Evolutionary conservation across 2,888 invertebrate species (phyloP), one percentile per base, ranked within the genome.

Genomic region (Netelia virgata): DNA sequence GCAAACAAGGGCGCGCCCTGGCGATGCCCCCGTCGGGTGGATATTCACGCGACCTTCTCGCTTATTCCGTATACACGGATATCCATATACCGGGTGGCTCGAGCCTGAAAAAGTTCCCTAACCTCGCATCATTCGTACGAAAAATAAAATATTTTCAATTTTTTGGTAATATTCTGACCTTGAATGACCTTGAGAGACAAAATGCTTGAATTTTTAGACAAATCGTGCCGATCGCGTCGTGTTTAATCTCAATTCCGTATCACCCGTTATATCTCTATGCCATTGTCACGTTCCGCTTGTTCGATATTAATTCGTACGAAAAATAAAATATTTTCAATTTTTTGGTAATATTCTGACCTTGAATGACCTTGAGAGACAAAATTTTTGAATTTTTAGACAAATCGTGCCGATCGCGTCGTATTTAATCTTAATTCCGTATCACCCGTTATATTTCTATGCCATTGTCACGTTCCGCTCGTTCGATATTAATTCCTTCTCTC

Each of bases 401-500:
- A 36, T 8, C 6, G 36, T 36, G 5, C 6, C 8, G 5, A 6
- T 36, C 36, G 36, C 36, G 5, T 36, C 36, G 36, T 36, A 36
- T 36, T 36, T 11, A 3, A 14, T 14, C 11, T 47, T 14, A 47
- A 14, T 14, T 14, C 47, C 1, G 14, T 14, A 20, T 36, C 23
- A 36, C 16, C 43, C 1, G 41, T 1, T 69, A n/a, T 55, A 18
- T 50, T 9, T 55, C 9, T 43, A 11, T 70, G 14, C 18, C 11
- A 63, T 16, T 23, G 63, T 57, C 66, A 50, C 57, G 43, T 50
- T 43, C 41, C 76, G 77, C 76, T 74, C 76, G 64, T 82, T 75
- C 77, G 74, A 82, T 81, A 84, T 84, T 84, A 84, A 84, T 84
- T 84, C 78, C 61, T 82, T 82, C 82, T 82, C 78, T 78, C 82